Conservation (phyloP, 2,797 vertebrate genomes). For the Cynopterus sphinx region DNA sequence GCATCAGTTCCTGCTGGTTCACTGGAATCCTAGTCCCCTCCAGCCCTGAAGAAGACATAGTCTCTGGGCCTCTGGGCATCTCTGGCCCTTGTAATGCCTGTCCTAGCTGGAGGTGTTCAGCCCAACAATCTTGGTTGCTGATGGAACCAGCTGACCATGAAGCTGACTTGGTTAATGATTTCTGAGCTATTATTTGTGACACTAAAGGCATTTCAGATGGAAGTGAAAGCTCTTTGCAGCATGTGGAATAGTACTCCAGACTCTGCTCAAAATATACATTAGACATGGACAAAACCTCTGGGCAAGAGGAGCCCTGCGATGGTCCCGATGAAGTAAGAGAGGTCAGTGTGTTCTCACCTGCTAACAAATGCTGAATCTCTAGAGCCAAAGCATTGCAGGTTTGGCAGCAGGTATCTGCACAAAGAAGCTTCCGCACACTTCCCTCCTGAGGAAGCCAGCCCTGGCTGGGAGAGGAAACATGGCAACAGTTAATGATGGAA, state of each 20-base stretch:
- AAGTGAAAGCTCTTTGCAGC: neutral
- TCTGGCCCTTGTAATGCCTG: neutral
- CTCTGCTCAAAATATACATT: neutral
- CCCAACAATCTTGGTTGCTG: neutral
- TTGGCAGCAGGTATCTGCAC: slow-evolving; percentile 57
- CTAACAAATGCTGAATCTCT: slow-evolving; percentile 59
- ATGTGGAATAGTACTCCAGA: neutral
- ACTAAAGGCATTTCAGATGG: neutral
- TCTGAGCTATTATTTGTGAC: neutral
- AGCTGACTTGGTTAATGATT: neutral
- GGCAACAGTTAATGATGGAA: neutral
- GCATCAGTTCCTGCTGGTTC: neutral
- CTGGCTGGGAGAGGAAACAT: slow-evolving; percentile 49
- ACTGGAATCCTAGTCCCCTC: neutral
- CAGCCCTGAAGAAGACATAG: neutral
- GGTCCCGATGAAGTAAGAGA: neutral
- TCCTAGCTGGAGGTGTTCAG: neutral
- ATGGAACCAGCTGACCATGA: neutral
- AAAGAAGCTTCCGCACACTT: slow-evolving; percentile 64
- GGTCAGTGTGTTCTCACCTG: neutral
- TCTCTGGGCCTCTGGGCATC: neutral
- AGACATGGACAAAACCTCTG: neutral
- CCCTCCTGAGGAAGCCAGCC: slow-evolving; percentile 63
- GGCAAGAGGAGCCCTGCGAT: neutral
- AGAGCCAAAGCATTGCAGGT: slow-evolving; percentile 46